These are phyloP conservation scores for Zeuzera pyrina DNA, from an alignment of 2,888 invertebrate species.

Conservation along the genomic window DNA sequence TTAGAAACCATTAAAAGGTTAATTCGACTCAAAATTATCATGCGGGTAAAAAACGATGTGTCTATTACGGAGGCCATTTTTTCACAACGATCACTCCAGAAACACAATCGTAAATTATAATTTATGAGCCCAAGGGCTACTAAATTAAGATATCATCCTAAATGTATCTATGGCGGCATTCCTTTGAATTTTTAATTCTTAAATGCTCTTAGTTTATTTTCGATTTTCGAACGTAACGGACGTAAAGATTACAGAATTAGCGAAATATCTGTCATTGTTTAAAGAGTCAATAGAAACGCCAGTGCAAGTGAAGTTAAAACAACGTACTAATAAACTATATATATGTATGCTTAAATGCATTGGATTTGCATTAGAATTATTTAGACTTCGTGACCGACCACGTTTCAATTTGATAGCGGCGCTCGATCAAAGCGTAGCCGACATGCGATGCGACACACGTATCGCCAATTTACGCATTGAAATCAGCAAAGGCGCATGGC, in stretches of 20 bases:
- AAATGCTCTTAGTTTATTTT: slow-evolving; percentile 35
- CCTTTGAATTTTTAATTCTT: slow-evolving; percentile 40
- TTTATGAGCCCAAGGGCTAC: slow-evolving; percentile 53
- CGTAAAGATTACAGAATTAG: too few relatives aligned
- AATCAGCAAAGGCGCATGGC: slow-evolving; percentile 15
- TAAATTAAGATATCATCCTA: slow-evolving; percentile 65
- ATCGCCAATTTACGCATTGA: slow-evolving; percentile 47
- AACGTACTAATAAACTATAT: too few relatives aligned
- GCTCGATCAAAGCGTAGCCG: slow-evolving; percentile 36
- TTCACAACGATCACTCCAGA: slow-evolving; percentile 44
- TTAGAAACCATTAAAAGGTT: slow-evolving; percentile 46
- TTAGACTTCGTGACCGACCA: slow-evolving; percentile 50
- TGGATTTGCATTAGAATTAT: slow-evolving; percentile 31
- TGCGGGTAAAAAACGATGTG: slow-evolving; percentile 56
- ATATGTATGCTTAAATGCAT: too few relatives aligned
- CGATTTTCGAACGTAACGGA: slow-evolving; percentile 41
- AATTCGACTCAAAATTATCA: slow-evolving; percentile 46
- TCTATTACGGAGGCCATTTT: slow-evolving; percentile 64
- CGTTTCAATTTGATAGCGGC: slow-evolving; percentile 43
- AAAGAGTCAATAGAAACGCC: too few relatives aligned
- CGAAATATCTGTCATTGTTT: too few relatives aligned
- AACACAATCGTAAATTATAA: slow-evolving; percentile 68
- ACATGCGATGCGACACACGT: slow-evolving; percentile 52
- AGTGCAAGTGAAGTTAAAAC: too few relatives aligned
- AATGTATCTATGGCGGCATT: slow-evolving; percentile 49